phyloP scores from a whole-genome alignment of 2,113 vertebrate genomes.

The Melanocharis versteri region DNA sequence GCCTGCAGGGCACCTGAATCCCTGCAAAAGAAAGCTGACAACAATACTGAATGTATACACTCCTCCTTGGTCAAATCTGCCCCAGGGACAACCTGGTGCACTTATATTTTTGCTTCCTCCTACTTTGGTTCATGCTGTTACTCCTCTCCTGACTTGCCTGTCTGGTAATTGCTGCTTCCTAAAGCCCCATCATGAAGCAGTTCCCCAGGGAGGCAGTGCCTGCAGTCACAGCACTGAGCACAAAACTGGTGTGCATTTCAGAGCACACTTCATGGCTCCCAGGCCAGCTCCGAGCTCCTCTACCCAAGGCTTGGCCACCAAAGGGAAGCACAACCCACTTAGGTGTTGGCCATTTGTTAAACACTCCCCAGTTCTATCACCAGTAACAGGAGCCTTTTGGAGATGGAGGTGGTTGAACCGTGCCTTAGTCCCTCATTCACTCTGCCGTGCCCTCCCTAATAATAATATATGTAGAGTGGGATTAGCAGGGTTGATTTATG shows the following conservation, averaged over 20 bases:
- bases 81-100: not conserved
- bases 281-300: not conserved
- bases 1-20: accelerated
- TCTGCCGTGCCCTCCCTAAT: not conserved
- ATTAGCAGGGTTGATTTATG: not conserved
- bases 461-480: not conserved
- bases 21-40: not conserved
- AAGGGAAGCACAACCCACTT: not conserved
- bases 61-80: not conserved
- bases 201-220: not conserved
- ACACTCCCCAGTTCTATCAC: not conserved
- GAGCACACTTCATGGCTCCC: not conserved
- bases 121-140: accelerated
- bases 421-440: not conserved
- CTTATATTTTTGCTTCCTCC: not conserved
- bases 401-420: not conserved
- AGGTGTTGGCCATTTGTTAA: not conserved
- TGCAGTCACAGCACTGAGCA: not conserved
- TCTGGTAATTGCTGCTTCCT: not conserved
- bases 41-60: not conserved
- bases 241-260: not conserved
- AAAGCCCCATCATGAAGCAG: not conserved
- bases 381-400: not conserved
- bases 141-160: not conserved
- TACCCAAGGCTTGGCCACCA: not conserved